Evolutionary conservation across 2,888 invertebrate genomes (phyloP).

Genomic region (Polietes domitor): DNA sequence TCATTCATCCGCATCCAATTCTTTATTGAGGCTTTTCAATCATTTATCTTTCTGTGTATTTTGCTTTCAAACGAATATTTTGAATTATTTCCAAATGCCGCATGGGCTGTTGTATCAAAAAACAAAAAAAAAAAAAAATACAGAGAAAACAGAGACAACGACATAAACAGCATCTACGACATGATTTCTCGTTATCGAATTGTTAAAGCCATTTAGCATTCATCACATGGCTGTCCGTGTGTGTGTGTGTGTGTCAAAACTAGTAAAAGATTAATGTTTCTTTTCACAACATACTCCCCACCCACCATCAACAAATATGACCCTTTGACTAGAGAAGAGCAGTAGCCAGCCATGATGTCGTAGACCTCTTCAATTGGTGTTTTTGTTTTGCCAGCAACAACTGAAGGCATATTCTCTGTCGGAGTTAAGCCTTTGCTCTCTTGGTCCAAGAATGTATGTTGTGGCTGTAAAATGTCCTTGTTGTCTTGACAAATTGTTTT

Average conservation of each 20-base stretch:
- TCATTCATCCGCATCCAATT: slow-evolving; percentile 26
- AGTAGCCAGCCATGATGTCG: too few species aligned
- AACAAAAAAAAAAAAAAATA: not conserved
- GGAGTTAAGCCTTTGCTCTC: too few species aligned
- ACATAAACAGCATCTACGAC: too few species aligned
- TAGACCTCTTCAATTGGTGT: too few species aligned
- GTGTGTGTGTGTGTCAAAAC: not conserved
- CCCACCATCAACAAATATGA: too few species aligned
- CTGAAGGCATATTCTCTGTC: not conserved
- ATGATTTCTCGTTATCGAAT: not conserved
- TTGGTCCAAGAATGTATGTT: not conserved
- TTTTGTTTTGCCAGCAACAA: too few species aligned
- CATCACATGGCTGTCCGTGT: slow-evolving; percentile 1
- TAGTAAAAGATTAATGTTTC: slow-evolving; percentile 47
- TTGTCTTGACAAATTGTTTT: slow-evolving; percentile 30
- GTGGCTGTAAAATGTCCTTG: not conserved
- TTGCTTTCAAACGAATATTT: slow-evolving; percentile 4
- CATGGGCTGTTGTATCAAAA: not conserved
- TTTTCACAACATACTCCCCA: slow-evolving; percentile 7
- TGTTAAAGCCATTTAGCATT: slow-evolving; percentile 24
- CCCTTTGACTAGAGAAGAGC: too few species aligned
- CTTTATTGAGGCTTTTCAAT: slow-evolving; percentile 50
- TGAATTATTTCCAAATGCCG: slow-evolving; percentile 17
- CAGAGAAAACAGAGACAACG: too few species aligned
- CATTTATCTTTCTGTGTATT: slow-evolving; percentile 53